Conservation (phyloP, 2,797 vertebrate species). For the Phaenicophaeus curvirostris region DNA sequence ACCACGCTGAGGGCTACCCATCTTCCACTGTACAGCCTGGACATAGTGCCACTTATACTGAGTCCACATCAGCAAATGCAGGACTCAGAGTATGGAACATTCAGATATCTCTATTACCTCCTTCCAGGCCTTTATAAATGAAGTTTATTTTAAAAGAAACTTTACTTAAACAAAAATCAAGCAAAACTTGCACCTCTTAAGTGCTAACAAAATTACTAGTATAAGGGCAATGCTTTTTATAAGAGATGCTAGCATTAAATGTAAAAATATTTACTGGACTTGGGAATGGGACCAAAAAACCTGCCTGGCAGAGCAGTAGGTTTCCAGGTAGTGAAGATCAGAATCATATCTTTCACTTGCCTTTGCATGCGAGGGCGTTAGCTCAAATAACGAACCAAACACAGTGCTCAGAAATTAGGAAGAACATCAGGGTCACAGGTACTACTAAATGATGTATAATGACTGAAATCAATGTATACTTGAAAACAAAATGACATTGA, state of each 20-base stretch:
- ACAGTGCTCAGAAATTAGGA: neutral
- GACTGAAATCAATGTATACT: neutral
- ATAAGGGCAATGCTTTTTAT: neutral
- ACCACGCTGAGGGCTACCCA: neutral
- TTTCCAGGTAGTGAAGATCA: neutral
- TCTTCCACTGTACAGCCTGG: neutral
- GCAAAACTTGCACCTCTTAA: neutral
- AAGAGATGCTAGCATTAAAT: neutral
- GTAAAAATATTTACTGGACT: neutral
- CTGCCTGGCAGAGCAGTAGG: neutral
- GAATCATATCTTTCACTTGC: neutral
- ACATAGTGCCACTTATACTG: neutral
- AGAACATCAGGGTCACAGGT: neutral
- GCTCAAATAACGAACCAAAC: neutral
- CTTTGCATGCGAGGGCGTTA: neutral
- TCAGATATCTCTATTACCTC: neutral
- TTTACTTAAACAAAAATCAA: neutral
- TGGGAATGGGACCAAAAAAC: neutral
- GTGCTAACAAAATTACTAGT: neutral
- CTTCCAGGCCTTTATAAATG: neutral
- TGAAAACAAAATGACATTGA: neutral
- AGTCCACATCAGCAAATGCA: neutral
- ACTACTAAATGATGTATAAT: neutral
- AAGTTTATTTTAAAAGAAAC: neutral
- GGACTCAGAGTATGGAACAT: neutral